phyloP scores from a whole-genome alignment of 1,140 invertebrate genomes.

The Lutraria rhynchaena region DNA sequence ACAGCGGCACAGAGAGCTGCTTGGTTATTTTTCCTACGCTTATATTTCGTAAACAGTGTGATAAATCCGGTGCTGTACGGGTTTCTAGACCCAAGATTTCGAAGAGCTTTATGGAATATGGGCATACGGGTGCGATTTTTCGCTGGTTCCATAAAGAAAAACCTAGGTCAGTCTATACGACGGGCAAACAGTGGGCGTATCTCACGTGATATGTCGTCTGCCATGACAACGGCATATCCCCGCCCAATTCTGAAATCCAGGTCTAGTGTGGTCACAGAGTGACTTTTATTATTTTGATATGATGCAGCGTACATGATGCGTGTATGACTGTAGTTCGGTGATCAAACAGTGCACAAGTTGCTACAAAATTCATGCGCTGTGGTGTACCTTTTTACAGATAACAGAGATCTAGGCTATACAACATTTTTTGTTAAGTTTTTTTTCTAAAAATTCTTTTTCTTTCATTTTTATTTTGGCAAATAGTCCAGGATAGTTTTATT shows the following conservation, averaged over 20 bases:
- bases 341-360: too few relatives aligned
- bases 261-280: too few relatives aligned
- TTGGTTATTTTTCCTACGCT: conserved; percentile 48
- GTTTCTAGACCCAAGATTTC: conserved; percentile 52
- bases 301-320: too few relatives aligned
- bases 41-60: conserved; percentile 58
- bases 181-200: conserved; percentile 9
- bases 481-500: too few relatives aligned
- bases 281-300: too few relatives aligned
- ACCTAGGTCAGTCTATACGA: conserved; percentile 18
- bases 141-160: conserved; percentile 40
- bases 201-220: not conserved
- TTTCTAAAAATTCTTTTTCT: too few relatives aligned
- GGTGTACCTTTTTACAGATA: too few relatives aligned
- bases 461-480: too few relatives aligned
- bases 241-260: conserved; percentile 22
- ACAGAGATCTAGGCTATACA: too few relatives aligned
- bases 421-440: too few relatives aligned
- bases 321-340: too few relatives aligned
- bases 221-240: not conserved
- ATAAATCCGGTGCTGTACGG: conserved; percentile 52
- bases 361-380: too few relatives aligned
- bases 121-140: conserved; percentile 7
- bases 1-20: not conserved
- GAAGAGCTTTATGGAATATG: conserved; percentile 43